Evolutionary conservation across 2,888 invertebrate species (phyloP).

Genomic region (Scaptomyza parva): DNA sequence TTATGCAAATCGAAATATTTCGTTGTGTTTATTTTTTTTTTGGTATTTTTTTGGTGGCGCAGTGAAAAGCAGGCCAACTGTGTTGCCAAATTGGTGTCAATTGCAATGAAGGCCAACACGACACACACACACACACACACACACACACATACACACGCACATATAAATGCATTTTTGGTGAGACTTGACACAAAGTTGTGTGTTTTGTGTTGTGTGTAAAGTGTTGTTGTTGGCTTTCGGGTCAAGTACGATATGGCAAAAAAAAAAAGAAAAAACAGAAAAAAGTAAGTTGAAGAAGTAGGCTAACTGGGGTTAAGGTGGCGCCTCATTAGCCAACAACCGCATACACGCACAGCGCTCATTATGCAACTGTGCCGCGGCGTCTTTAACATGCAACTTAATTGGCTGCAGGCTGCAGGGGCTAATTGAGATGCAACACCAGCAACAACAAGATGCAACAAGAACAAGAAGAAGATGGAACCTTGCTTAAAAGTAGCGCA

Average conservation of each 20-base stretch:
- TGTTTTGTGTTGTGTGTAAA: slow-evolving; percentile 16
- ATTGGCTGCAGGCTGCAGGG: slow-evolving; percentile 26
- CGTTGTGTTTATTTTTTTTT: not conserved
- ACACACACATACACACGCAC: slow-evolving; percentile 11
- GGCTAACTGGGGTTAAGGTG: slow-evolving; percentile 67
- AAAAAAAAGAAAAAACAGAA: slow-evolving; percentile 4
- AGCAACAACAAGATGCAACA: slow-evolving; percentile 1
- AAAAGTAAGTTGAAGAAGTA: slow-evolving; percentile 23
- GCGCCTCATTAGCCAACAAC: slow-evolving; percentile 56
- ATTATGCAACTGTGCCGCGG: slow-evolving; percentile 44
- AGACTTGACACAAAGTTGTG: slow-evolving; percentile 14
- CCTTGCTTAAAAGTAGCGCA: slow-evolving; percentile 27
- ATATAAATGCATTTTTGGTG: not conserved
- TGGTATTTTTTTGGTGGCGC: slow-evolving; percentile 2
- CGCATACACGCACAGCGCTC: slow-evolving; percentile 23
- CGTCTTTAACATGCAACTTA: slow-evolving; percentile 26
- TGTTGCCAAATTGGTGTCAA: slow-evolving; percentile 62
- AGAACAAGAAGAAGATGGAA: no score
- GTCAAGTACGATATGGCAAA: slow-evolving; percentile 57
- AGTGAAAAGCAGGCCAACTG: slow-evolving; percentile 50
- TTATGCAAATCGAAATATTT: slow-evolving; percentile 1
- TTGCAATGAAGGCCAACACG: slow-evolving; percentile 64
- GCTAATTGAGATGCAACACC: slow-evolving; percentile 45
- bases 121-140: slow-evolving; percentile 9
- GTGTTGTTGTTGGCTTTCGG: slow-evolving; percentile 47